Evolutionary conservation across 2,888 invertebrate species (phyloP).

Genomic region (Syrista parreyssii): DNA sequence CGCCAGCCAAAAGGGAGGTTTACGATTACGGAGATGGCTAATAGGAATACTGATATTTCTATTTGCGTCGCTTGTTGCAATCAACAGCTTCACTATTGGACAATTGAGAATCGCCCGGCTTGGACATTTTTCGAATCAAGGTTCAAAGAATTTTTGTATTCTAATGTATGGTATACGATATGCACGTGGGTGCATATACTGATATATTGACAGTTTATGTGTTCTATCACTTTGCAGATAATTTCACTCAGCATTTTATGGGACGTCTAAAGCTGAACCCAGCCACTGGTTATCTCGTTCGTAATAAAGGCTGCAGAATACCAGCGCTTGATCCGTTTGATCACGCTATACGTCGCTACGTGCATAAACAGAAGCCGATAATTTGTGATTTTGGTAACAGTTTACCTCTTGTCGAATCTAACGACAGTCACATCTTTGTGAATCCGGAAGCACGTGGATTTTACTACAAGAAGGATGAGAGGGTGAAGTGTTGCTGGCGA

Average conservation of each 20-base stretch:
- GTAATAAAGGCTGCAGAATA: slow-evolving; percentile 76
- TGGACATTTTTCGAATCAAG: slow-evolving; percentile 13
- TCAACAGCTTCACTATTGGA: slow-evolving; percentile 52
- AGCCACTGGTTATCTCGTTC: slow-evolving; percentile 68
- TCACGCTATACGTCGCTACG: slow-evolving; percentile 68
- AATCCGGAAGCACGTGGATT: slow-evolving; percentile 65
- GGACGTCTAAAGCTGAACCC: slow-evolving; percentile 18
- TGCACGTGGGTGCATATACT: no score
- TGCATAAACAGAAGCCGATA: slow-evolving; percentile 67
- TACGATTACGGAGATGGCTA: slow-evolving; percentile 51
- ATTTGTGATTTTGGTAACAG: slow-evolving; percentile 69
- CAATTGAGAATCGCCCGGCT: slow-evolving; percentile 40
- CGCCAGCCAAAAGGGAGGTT: slow-evolving; percentile 35
- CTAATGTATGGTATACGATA: no score
- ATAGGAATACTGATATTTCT: slow-evolving; percentile 49
- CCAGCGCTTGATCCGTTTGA: slow-evolving; percentile 75
- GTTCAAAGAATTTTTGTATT: background rate
- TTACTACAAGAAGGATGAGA: slow-evolving; percentile 68
- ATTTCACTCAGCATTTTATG: slow-evolving; percentile 23
- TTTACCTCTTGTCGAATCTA: slow-evolving; percentile 70
- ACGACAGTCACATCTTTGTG: slow-evolving; percentile 72
- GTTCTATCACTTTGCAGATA: slow-evolving; percentile 26
- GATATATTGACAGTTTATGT: no score
- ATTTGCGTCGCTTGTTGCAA: slow-evolving; percentile 47
- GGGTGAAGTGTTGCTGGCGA: slow-evolving; percentile 73